Evolutionary conservation across 2,888 invertebrate genomes (phyloP).

Genomic region (Hybos culiciformis): DNA sequence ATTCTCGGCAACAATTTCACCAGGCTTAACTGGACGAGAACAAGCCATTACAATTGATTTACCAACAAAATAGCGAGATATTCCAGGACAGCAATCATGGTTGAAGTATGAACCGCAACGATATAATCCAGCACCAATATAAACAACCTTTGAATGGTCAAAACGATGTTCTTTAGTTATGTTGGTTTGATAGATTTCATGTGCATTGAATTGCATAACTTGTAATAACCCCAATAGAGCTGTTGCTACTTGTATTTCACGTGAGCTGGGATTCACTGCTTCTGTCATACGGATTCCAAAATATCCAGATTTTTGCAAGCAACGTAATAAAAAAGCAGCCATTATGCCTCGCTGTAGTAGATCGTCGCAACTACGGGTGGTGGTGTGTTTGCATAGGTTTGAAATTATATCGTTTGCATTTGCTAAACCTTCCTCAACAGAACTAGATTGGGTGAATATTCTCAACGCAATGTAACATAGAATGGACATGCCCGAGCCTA

Average conservation of each 20-base stretch:
- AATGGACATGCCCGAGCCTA: slow-evolving; percentile 68
- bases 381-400: slow-evolving; percentile 51
- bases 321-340: slow-evolving; percentile 59
- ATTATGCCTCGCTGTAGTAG: slow-evolving; percentile 62
- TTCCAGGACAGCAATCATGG: slow-evolving; percentile 69
- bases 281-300: slow-evolving; percentile 40
- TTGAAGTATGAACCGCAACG: slow-evolving; percentile 67
- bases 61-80: slow-evolving; percentile 63
- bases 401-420: slow-evolving; percentile 41
- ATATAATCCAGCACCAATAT: slow-evolving; percentile 52
- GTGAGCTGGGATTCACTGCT: slow-evolving; percentile 36
- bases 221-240: slow-evolving; percentile 57
- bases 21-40: slow-evolving; percentile 46
- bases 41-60: slow-evolving; percentile 56
- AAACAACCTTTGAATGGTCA: slow-evolving; percentile 27
- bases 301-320: slow-evolving; percentile 53
- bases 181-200: slow-evolving; percentile 62
- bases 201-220: slow-evolving; percentile 72
- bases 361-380: slow-evolving; percentile 48
- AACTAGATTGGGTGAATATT: slow-evolving; percentile 58
- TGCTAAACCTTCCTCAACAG: slow-evolving; percentile 26
- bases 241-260: slow-evolving; percentile 47
- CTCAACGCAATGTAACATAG: slow-evolving; percentile 60
- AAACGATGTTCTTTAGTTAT: slow-evolving; percentile 39
- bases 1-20: slow-evolving; percentile 64